Base-by-base conservation (phyloP, 2,888 invertebrate species). In the Heliconius ismenius region DNA sequence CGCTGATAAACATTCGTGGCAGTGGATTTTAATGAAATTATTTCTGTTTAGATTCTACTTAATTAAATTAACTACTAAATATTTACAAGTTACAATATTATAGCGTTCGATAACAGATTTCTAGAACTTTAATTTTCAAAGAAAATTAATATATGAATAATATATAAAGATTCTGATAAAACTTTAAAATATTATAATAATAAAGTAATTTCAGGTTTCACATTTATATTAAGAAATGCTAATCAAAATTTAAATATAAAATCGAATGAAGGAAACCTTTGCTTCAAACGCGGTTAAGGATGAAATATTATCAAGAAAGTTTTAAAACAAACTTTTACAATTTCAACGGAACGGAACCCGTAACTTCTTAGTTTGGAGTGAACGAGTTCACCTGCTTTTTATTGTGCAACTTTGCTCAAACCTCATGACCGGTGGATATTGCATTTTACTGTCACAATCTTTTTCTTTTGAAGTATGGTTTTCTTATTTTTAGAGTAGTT, bases 341-440 rank as follows among this genome's bases (percentile, higher is more conserved):
- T 81, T 79, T 80, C 78, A 79, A 81, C 81, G 70, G 81, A 80
- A 81, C 78, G 49, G 76, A 80, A 80, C 77, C 74, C 67, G 76
- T 78, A 78, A 79, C 80, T 81, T 75, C 65, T 67, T 73, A 81
- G 77, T 81, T 79, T 78, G 75, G 76, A 81, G 81, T 81, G 78
- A 77, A 77, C 81, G 70, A 81, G 80, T 80, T 81, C 78, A 81
- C 80, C 80, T 81, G 81, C 78, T 79, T 81, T 81, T 81, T 81
- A 81, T 80, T 81, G 78, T 81, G 74, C 79, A 81, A 81, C 78
- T 81, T 81, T 78, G 68, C 54, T 49, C 21, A 79, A 79, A 79
- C 78, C 78, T 75, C 78, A 76, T 77, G 75, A 80, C 77, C 77
- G 39, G 68, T 74, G 80, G 80, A 70, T 79, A 79, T 75, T 78